Evolutionary conservation across 2,888 invertebrate species (phyloP).

Genomic region (Bedellia somnulentella): DNA sequence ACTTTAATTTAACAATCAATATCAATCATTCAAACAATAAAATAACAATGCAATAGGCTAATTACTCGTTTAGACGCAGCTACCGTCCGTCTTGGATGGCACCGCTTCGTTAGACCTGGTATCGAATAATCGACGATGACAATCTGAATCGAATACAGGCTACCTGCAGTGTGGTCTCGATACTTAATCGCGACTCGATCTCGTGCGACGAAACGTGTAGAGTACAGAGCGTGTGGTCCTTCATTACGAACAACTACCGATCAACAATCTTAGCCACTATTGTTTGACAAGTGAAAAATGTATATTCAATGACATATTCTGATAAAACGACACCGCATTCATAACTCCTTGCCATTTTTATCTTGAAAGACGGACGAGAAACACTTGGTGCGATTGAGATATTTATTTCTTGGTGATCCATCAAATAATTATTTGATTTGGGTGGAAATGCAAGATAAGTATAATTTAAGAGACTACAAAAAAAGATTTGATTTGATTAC

Average conservation of each 20-base stretch:
- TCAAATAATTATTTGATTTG: constrained; percentile 23
- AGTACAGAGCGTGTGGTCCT: constrained; percentile 47
- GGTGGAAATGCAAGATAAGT: too few species aligned
- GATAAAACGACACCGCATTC: constrained; percentile 30
- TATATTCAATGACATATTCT: constrained; percentile 43
- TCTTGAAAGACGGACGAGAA: constrained; percentile 9
- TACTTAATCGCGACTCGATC: constrained; percentile 47
- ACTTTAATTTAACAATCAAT: too few species aligned
- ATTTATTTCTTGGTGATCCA: constrained; percentile 28
- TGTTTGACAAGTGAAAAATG: constrained; percentile 51
- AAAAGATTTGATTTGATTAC: too few species aligned
- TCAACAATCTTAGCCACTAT: constrained; percentile 32
- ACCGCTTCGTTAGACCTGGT: constrained; percentile 44
- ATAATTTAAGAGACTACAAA: too few species aligned
- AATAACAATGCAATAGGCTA: too few species aligned
- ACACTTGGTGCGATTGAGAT: constrained; percentile 24
- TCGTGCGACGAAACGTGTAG: constrained; percentile 22
- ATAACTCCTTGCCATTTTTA: constrained; percentile 7
- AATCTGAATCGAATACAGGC: constrained; percentile 58
- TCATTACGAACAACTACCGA: constrained; percentile 43
- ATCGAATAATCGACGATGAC: constrained; percentile 56
- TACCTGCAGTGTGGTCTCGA: constrained; percentile 57
- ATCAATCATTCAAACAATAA: too few species aligned
- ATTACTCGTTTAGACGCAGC: too few species aligned
- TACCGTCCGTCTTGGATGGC: too few species aligned